These are phyloP conservation scores for Artibeus lituratus DNA, from an alignment of 2,797 vertebrate genomes.

Conservation along the genomic window DNA sequence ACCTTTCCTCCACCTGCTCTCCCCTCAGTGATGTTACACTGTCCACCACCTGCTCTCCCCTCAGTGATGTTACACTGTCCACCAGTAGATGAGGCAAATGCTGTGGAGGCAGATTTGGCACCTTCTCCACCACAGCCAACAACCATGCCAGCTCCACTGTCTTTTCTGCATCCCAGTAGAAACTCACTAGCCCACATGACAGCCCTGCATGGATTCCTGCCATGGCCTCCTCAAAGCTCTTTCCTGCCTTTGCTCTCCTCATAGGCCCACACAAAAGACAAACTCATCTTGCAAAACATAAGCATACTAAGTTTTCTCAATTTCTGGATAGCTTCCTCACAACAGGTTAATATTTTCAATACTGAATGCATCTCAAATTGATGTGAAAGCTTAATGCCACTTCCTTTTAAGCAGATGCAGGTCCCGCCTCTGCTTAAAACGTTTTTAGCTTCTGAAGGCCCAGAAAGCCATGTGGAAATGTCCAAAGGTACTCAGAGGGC, in stretches of 20 bases:
- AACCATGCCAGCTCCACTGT: not conserved
- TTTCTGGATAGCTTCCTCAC: not conserved
- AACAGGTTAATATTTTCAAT: not conserved
- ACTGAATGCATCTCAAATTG: not conserved
- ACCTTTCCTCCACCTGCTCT: not conserved
- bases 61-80: no score
- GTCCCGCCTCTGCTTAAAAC: not conserved
- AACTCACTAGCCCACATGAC: not conserved
- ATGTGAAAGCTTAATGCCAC: not conserved
- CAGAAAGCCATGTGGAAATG: not conserved
- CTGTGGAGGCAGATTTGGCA: not conserved
- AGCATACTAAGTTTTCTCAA: not conserved
- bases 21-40: no score
- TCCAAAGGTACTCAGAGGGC: not conserved
- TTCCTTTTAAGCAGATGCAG: not conserved
- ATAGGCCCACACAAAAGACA: not conserved
- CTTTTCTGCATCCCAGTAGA: not conserved
- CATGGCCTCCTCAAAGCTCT: not conserved
- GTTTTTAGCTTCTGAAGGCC: not conserved
- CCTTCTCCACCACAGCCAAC: not conserved
- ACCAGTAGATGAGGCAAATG: not conserved
- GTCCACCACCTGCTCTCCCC: not conserved
- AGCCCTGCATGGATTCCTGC: fast-evolving
- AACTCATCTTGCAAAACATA: not conserved
- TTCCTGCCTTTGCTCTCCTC: not conserved